These are phyloP conservation scores for Sparidentex hasta DNA, from an alignment of 2,797 vertebrate genomes.

Conservation along the genomic window DNA sequence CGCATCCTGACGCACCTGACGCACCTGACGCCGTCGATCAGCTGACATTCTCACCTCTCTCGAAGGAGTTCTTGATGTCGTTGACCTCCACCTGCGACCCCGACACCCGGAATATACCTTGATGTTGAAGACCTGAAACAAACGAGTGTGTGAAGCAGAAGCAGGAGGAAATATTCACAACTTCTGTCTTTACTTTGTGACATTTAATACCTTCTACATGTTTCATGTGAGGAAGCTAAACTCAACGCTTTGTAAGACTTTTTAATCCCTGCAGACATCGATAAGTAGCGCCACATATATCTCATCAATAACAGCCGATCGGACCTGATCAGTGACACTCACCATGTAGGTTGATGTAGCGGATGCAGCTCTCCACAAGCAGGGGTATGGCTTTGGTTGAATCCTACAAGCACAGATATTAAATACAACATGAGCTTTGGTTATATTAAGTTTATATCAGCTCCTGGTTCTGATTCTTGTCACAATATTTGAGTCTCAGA, in stretches of 20 bases:
- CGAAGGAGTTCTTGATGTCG: conserved; percentile 99
- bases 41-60: conserved; percentile 90
- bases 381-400: conserved; percentile 96
- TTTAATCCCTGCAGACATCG: too few species aligned
- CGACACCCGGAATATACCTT: conserved; percentile 98
- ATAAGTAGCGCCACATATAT: too few species aligned
- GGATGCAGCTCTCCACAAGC: conserved; percentile 98
- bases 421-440: neutral
- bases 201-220: too few species aligned
- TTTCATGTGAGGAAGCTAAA: too few species aligned
- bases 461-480: neutral
- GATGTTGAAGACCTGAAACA: conserved; percentile 94
- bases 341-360: conserved; percentile 99
- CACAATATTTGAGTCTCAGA: neutral
- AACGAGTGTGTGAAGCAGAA: neutral
- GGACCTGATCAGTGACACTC: conserved; percentile 58
- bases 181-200: too few species aligned
- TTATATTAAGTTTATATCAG: neutral
- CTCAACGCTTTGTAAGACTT: too few species aligned
- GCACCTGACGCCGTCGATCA: rapidly evolving
- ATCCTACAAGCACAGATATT: conserved; percentile 84
- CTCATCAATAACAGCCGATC: neutral
- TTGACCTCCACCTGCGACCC: conserved; percentile 99
- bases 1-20: too few species aligned
- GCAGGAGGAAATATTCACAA: too few species aligned